Evolutionary conservation across 2,113 vertebrate genomes (phyloP).

Genomic region (Onychostruthus taczanowskii): DNA sequence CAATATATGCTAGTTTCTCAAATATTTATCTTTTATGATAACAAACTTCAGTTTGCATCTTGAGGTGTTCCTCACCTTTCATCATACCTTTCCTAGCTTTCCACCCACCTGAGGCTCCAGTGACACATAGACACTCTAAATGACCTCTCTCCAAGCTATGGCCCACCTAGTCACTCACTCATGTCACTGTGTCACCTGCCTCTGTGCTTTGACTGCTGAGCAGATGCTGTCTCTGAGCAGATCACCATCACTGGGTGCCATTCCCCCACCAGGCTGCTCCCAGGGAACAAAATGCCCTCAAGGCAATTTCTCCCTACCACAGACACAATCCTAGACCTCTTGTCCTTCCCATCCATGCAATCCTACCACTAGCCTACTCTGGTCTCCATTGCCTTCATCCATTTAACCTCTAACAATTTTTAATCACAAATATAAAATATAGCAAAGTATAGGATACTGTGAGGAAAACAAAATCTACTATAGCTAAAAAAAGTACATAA

Average conservation of each 20-base stretch:
- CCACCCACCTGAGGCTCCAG: not conserved
- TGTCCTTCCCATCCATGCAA: not conserved
- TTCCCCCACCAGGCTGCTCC: fast-evolving
- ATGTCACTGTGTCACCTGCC: fast-evolving
- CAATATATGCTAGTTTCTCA: not conserved
- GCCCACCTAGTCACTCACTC: not conserved
- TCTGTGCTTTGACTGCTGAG: not conserved
- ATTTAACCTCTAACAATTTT: not conserved
- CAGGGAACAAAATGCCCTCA: not conserved
- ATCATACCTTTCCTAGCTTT: not conserved
- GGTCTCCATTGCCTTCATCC: not conserved
- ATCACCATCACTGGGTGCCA: not conserved
- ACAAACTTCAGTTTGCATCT: not conserved
- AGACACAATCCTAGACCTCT: not conserved
- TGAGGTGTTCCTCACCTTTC: not conserved
- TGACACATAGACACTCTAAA: not conserved
- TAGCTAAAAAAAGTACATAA: not conserved
- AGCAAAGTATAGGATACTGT: not conserved
- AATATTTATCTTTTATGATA: not conserved
- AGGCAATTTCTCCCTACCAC: not conserved
- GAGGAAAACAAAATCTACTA: not conserved
- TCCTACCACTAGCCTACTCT: not conserved
- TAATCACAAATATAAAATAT: not conserved
- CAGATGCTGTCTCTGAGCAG: not conserved
- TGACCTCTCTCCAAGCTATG: not conserved